A percentile compares a stretch with the other conserved stretches of the same genome.
Conservation (phyloP, 2,888 invertebrate genomes). For the Brachyptera putata region DNA sequence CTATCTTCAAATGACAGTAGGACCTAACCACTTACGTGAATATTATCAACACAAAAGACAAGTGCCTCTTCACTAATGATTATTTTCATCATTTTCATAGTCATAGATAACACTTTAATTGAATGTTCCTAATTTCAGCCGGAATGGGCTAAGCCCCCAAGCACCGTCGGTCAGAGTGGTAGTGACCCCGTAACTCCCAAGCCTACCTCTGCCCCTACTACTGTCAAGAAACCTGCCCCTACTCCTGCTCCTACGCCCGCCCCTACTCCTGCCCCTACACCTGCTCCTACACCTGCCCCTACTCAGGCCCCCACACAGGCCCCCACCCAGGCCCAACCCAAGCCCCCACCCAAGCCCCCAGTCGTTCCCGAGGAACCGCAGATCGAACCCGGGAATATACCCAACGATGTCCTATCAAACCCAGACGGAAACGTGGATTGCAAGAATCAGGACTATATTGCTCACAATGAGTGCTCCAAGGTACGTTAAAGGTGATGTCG, state of each 20-base stretch:
- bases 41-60: too few species aligned
- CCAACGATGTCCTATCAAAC: slow-evolving; percentile 18
- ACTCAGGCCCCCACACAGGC: slow-evolving; percentile 26
- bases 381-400: slow-evolving; percentile 6
- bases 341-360: slow-evolving; percentile 19
- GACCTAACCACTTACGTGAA: too few species aligned
- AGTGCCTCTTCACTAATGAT: too few species aligned
- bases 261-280: slow-evolving; percentile 36
- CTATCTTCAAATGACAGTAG: too few species aligned
- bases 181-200: too few species aligned
- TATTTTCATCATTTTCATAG: too few species aligned
- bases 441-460: slow-evolving; percentile 51
- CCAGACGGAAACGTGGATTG: slow-evolving; percentile 46
- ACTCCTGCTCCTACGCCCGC: slow-evolving; percentile 35
- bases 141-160: slow-evolving; percentile 70
- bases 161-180: slow-evolving; percentile 47
- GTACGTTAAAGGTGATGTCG: slow-evolving; percentile 58
- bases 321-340: slow-evolving; percentile 27
- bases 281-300: slow-evolving; percentile 23
- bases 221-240: slow-evolving; percentile 33
- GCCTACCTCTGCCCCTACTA: slow-evolving; percentile 36
- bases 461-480: slow-evolving; percentile 55
- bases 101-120: too few species aligned
- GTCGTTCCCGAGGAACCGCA: not conserved
- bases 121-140: slow-evolving; percentile 23